Evolutionary conservation across 2,797 vertebrate species (phyloP), one percentile per base, ranked within the genome.

Genomic region (Gymnoscopelus microlampas): DNA sequence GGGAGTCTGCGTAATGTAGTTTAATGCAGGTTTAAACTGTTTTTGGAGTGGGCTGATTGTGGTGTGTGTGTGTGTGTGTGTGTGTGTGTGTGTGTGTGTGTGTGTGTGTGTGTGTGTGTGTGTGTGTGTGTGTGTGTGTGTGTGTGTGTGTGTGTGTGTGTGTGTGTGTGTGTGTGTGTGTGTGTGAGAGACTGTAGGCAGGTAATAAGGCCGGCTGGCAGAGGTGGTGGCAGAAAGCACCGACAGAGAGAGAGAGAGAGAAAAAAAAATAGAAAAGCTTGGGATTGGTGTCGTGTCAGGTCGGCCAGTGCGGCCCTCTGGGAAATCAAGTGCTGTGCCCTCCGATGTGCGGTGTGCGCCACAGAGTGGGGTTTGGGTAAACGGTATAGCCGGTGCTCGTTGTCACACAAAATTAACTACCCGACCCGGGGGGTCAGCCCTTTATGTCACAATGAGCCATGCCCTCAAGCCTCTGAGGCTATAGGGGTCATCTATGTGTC

Each of bases 291-390:
- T 70, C 15, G 71, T 74, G 68, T 69, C 1, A 69, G 85, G 75
- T 76, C 12, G 61, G 82, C 78, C 77, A 70, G 76, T 44, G 51
- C 8, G 2, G 76, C 66, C 90, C 84, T 82, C 24, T 4, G 90
- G 89, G 91, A 92, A 92, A 92, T 91, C 88, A 91, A 91, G 76
- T 3, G 63, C 73, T 65, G 75, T 68, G 79, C 80, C 85, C 80
- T 79, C 76, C 29, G 64, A 79, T 63, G 64, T 77, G 82, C 70
- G 23, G 76, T 5, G n/a, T 61, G 26, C 23, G 70, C 82, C 70
- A 77, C 63, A 35, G 78, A 85, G 71, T 2, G 24, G 39, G 56
- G 66, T 3, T 68, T 26, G 54, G 63, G 39, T 39, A 63, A 65
- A 63, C 32, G 61, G 39, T 68, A 23, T 5, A 67, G 59, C 75